Evolutionary conservation across 2,888 invertebrate genomes (phyloP).

Genomic region (Argynnis bischoffii): DNA sequence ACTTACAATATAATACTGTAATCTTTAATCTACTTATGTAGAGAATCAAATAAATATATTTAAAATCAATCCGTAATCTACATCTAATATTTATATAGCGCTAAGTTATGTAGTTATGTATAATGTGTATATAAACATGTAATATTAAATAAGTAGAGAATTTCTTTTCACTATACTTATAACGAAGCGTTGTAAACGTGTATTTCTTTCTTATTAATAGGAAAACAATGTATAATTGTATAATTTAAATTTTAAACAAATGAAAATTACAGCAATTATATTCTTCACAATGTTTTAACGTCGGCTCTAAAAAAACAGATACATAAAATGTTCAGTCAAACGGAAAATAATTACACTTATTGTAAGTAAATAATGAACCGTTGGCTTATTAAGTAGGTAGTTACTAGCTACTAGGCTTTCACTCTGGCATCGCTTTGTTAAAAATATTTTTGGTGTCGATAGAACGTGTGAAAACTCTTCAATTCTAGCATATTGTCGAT

Average conservation of each 20-base stretch:
- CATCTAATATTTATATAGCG: no score
- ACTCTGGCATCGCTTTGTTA: slow-evolving; percentile 6
- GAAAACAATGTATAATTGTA: slow-evolving; percentile 24
- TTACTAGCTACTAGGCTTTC: not conserved
- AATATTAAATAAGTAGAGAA: slow-evolving; percentile 7
- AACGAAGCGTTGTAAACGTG: slow-evolving; percentile 8
- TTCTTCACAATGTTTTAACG: slow-evolving; percentile 17
- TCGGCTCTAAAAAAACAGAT: slow-evolving; percentile 14
- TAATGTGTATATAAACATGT: slow-evolving; percentile 1
- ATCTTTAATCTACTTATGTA: no score
- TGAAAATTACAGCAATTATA: slow-evolving; percentile 29
- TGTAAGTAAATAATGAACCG: slow-evolving; percentile 33
- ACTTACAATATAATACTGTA: no score
- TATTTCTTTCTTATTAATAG: slow-evolving; percentile 14
- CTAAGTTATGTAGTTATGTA: no score
- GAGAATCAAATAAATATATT: no score
- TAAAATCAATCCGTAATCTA: no score
- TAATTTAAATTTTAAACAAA: slow-evolving; percentile 23
- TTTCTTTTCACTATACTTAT: slow-evolving; percentile 7
- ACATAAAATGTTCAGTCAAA: slow-evolving; percentile 21
- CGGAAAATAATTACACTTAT: slow-evolving; percentile 35
- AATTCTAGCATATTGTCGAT: no score
- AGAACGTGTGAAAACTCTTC: not conserved
- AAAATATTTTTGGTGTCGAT: not conserved
- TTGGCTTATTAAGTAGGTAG: slow-evolving; percentile 21